phyloP scores from a whole-genome alignment of 2,113 vertebrate species.

The Mustelus asterias region DNA sequence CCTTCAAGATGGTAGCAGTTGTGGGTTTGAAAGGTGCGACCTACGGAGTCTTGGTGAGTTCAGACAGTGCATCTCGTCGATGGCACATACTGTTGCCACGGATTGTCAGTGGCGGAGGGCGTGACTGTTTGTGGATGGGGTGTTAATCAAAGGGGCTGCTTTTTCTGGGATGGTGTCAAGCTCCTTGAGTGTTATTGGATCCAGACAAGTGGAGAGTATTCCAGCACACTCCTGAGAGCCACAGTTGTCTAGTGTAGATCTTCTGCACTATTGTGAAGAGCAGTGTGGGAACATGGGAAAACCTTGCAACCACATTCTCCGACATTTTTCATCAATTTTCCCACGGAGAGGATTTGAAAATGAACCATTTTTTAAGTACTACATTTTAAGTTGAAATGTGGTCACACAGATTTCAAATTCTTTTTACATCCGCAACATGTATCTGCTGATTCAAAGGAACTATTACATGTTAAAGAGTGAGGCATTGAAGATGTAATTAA shows the following conservation, averaged over 20 bases:
- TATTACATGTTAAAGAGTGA: not conserved
- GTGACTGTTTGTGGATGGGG: no score
- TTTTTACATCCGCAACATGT: not conserved
- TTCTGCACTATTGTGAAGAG: not conserved
- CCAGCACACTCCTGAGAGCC: no score
- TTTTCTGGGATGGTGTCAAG: no score
- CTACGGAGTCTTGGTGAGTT: no score
- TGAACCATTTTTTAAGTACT: not conserved
- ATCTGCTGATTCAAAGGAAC: not conserved
- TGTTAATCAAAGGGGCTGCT: no score
- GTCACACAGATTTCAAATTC: not conserved
- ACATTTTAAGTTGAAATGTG: not conserved
- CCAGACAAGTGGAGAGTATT: no score
- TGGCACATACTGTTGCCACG: no score
- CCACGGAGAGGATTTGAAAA: not conserved
- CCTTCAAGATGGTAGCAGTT: no score
- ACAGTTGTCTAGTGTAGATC: not conserved
- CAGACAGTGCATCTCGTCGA: no score
- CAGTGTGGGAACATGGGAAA: not conserved
- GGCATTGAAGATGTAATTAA: not conserved
- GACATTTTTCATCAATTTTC: not conserved
- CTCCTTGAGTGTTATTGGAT: no score
- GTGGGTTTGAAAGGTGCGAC: no score
- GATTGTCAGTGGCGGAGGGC: no score
- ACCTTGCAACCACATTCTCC: not conserved